These are phyloP conservation scores for Heteromyza rotundicornis DNA, from an alignment of 2,888 invertebrate species.

Conservation along the genomic window DNA sequence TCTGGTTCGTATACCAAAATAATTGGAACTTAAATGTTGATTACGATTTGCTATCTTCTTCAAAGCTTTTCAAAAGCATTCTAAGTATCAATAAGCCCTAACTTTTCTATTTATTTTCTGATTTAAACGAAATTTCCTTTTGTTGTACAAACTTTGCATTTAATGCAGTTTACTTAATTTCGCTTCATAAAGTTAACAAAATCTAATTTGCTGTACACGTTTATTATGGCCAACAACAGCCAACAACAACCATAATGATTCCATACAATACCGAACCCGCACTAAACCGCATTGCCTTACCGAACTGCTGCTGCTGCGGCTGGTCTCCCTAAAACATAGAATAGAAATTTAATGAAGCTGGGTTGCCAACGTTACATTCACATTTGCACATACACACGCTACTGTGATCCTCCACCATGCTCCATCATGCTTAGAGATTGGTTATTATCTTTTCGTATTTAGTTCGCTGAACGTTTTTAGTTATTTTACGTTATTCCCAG, in stretches of 20 bases:
- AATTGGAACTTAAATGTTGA: no score
- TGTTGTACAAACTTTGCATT: constrained; percentile 17
- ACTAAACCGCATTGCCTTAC: neutral
- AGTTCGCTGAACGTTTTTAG: constrained; percentile 31
- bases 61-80: no score
- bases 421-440: constrained; percentile 35
- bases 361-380: neutral
- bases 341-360: constrained; percentile 44
- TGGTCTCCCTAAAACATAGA: no score
- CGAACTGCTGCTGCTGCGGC: neutral
- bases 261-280: neutral
- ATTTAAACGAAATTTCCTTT: no score
- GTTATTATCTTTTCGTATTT: constrained; percentile 42
- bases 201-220: constrained; percentile 30
- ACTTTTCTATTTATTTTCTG: no score
- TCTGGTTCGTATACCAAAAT: no score
- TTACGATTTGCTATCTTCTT: no score
- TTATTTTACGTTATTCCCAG: constrained; percentile 39
- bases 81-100: no score
- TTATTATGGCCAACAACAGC: constrained; percentile 10
- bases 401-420: neutral
- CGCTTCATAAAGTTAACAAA: constrained; percentile 29
- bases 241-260: constrained; percentile 10
- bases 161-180: constrained; percentile 29
- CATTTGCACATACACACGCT: neutral